Percentiles rank a stretch among this genome's conserved stretches.
These are phyloP conservation scores for Centroberyx gerrardi DNA, from an alignment of 2,797 vertebrate genomes.

Conservation along the genomic window DNA sequence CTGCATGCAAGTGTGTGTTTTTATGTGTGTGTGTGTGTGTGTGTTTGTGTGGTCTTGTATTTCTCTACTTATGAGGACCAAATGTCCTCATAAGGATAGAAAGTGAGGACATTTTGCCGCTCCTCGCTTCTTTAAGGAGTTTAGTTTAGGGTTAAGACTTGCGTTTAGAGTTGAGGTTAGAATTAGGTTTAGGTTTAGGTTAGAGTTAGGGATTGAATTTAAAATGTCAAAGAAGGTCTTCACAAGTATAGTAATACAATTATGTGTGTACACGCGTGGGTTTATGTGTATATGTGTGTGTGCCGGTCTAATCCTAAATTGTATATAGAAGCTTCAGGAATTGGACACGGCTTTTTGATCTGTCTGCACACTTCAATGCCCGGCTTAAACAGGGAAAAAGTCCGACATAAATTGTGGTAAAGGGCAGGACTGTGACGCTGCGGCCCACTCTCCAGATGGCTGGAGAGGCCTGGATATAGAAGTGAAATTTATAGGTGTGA, in stretches of 20 bases:
- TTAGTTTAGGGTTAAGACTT: no score
- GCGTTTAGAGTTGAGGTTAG: no score
- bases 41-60: neutral
- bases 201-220: neutral
- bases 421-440: conserved; percentile 20
- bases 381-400: conserved; percentile 52
- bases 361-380: conserved; percentile 43
- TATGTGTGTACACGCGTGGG: conserved; percentile 17
- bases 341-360: conserved; percentile 63
- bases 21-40: neutral
- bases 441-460: conserved; percentile 53
- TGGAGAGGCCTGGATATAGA: conserved; percentile 27
- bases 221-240: neutral
- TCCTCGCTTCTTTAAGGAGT: no score
- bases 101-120: neutral
- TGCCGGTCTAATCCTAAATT: neutral
- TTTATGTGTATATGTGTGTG: neutral
- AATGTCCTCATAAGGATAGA: neutral
- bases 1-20: no score
- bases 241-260: neutral
- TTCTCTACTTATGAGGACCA: neutral
- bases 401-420: conserved; percentile 60
- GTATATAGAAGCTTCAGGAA: conserved; percentile 41
- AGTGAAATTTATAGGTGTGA: conserved; percentile 63
- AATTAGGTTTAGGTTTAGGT: neutral